These are phyloP conservation scores for Saccopteryx bilineata DNA, from an alignment of 2,113 vertebrate species.

Conservation along the genomic window DNA sequence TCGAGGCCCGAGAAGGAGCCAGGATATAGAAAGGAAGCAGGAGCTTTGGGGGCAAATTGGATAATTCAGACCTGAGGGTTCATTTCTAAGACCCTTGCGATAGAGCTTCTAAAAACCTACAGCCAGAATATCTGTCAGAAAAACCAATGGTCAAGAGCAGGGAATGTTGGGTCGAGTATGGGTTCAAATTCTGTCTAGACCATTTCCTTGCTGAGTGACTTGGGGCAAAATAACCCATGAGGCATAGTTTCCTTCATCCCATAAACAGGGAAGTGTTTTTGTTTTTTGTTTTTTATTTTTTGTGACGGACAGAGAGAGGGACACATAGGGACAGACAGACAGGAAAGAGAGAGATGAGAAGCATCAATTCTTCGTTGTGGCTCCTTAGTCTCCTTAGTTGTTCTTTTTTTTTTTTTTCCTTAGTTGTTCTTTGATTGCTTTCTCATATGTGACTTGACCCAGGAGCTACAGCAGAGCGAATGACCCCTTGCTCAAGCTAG, in stretches of 20 bases:
- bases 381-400: too few species aligned
- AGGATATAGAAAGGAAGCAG: background rate
- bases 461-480: too few species aligned
- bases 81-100: background rate
- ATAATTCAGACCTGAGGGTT: background rate
- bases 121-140: background rate
- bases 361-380: too few species aligned
- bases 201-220: background rate
- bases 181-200: background rate
- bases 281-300: too few species aligned
- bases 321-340: too few species aligned
- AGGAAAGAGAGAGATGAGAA: too few species aligned
- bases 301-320: too few species aligned
- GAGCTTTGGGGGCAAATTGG: background rate
- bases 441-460: too few species aligned
- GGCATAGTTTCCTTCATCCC: background rate
- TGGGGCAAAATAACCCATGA: slow-evolving; percentile 31
- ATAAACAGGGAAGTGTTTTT: background rate
- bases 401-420: too few species aligned
- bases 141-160: background rate
- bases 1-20: background rate
- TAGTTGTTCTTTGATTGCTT: too few species aligned
- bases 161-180: background rate
- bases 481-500: too few species aligned
- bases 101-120: background rate